Conservation (phyloP, 92 coral and sea anemone genomes). For the Phenganax stokvisi region DNA sequence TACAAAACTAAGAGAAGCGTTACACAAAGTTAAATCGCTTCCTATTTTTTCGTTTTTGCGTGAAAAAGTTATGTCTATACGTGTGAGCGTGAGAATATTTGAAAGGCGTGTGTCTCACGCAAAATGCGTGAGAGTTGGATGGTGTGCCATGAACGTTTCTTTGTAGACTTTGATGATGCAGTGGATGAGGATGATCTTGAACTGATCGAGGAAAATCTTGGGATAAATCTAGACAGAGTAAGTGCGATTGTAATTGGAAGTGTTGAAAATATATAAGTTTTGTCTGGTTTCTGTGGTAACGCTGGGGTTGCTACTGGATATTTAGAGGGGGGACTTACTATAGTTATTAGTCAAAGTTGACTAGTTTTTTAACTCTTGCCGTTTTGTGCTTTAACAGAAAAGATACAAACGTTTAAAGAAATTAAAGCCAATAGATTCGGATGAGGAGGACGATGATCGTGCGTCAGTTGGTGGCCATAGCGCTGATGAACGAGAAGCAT, state of each 20-base stretch:
- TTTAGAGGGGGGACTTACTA: no score
- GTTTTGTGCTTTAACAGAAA: constrained; percentile 46
- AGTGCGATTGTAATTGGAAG: neutral
- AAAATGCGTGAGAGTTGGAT: no score
- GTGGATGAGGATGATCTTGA: constrained; percentile 94
- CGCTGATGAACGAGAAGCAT: constrained; percentile 67
- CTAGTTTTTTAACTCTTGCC: neutral
- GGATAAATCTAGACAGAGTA: constrained; percentile 86
- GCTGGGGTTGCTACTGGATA: no score
- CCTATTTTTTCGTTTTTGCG: no score
- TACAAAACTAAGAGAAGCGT: no score
- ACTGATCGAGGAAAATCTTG: constrained; percentile 92
- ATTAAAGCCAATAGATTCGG: constrained; percentile 77
- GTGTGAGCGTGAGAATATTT: no score
- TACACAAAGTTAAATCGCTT: no score
- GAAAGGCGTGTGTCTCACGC: no score
- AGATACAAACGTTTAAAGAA: constrained; percentile 80
- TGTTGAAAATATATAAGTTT: neutral
- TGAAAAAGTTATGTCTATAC: no score
- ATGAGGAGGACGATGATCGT: constrained; percentile 86
- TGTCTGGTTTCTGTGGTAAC: neutral
- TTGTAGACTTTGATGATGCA: constrained; percentile 43
- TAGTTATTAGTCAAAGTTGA: neutral
- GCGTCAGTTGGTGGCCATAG: constrained; percentile 52
- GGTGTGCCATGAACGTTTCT: neutral